Evolutionary conservation across 1,140 invertebrate genomes (phyloP), one percentile per base, ranked within the genome.

Genomic region (Campoletis sonorensis): DNA sequence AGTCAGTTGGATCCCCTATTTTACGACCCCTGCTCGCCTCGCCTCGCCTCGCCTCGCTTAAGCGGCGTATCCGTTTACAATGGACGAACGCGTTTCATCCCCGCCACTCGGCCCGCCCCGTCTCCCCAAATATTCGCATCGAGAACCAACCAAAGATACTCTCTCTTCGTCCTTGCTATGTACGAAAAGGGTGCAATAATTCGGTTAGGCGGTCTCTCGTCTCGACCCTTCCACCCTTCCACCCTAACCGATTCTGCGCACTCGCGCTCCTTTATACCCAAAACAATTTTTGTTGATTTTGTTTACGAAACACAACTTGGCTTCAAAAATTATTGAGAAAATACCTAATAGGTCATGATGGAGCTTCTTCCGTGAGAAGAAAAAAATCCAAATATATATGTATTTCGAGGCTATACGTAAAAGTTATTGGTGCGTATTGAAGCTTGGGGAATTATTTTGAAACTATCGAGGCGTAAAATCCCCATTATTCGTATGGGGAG

Each of bases 41-140:
- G n/a, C n/a, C 79, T 13, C 64, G 58, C 30, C 70, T 70, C 72
- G 40, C 54, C 27, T 30, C 77, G 86, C 78, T 80, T 87, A 88
- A 88, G 86, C 84, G 71, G 82, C 85, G 86, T 89, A 90, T 90
- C 87, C 87, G 86, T 86, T 91, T 88, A 90, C 90, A 91, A 90
- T 90, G 85, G 82, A 78, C 81, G 85, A 86, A 85, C 84, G 84
- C 82, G 81, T 88, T 86, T 84, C 85, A 86, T 84, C 79, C 85
- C 83, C 67, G n/a, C n/a, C n/a, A n/a, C n/a, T 70, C 15, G 13
- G 15, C 27, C 15, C 67, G 26, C 27, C 64, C 30, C 30, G 67
- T 37, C 30, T 15, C 33, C 67, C 18, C 37, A 70, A n/a, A n/a
- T 4, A 27, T 7, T 18, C 27, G 30, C 61, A 64, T 64, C 61